Evolutionary conservation across 2,888 invertebrate genomes (phyloP), one percentile per base, ranked within the genome.

Genomic region (Cryptops parisi): DNA sequence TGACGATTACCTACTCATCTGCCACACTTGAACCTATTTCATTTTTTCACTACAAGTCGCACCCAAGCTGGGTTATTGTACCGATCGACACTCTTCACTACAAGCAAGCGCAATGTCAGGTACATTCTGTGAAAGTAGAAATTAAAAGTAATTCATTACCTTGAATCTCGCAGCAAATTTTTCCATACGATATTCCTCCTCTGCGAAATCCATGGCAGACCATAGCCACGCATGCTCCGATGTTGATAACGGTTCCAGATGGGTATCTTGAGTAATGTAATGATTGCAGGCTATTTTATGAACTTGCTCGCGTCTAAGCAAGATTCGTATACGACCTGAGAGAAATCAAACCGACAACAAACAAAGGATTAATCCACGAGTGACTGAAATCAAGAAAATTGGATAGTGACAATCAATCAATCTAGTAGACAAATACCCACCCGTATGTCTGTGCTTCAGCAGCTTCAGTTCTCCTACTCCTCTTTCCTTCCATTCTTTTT

Each of bases 401-500:
- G n/a, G n/a, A n/a, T n/a, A n/a, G n/a, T n/a, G n/a, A n/a, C n/a
- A n/a, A n/a, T n/a, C n/a, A n/a, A n/a, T n/a, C n/a, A n/a, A n/a
- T n/a, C n/a, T n/a, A n/a, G n/a, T n/a, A n/a, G n/a, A n/a, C n/a
- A n/a, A n/a, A n/a, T n/a, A n/a, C n/a, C n/a, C n/a, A 33, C 80
- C 77, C 27, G 77, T 78, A 5, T 67, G 70, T 0, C 78, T 77
- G 66, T 94, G 83, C 66, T 81, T 76, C 41, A 96, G 71, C 43
- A 96, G 74, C 71, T 94, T 94, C 64, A 96, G 72, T 64, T 90
- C 85, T 1, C 96, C 96, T 33, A 86, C 76, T 2, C 94, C 96
- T 54, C 94, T 76, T 67, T 96, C 96, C 65, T 96, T 96, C 93
- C 94, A 96, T 67, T 91, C 86, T 53, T 80, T 82, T 0, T 75